A percentile compares a stretch with the other conserved stretches of the same genome.
phyloP scores from a whole-genome alignment of 1,140 invertebrate species.

The Calosoma granatense region DNA sequence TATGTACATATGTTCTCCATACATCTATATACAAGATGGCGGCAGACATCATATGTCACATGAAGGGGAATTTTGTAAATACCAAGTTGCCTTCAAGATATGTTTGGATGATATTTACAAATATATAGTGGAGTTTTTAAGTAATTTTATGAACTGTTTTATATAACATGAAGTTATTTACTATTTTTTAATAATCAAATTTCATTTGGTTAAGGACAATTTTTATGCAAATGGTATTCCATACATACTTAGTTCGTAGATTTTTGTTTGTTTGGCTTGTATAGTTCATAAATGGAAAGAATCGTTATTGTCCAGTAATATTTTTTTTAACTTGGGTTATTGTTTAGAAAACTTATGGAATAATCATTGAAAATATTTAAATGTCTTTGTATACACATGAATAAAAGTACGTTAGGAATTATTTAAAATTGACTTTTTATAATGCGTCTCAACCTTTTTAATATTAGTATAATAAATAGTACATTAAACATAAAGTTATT shows the following conservation, averaged over 20 bases:
- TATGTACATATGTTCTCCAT: too few species aligned
- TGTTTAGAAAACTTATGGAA: background rate
- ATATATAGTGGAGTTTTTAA: background rate
- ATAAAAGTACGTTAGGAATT: background rate
- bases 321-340: background rate
- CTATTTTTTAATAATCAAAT: background rate
- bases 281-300: background rate
- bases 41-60: too few species aligned
- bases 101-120: background rate
- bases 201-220: background rate
- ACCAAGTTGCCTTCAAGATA: background rate
- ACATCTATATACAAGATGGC: too few species aligned
- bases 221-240: background rate
- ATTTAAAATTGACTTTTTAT: background rate
- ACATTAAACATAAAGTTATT: background rate
- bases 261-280: background rate
- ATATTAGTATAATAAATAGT: background rate
- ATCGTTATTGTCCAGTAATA: background rate
- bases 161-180: background rate
- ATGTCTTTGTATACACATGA: background rate
- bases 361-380: background rate
- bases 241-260: background rate
- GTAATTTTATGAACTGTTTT: constrained; percentile 4
- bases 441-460: too few species aligned
- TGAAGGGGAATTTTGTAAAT: constrained; percentile 9